Conservation (phyloP, 1,140 invertebrate species). For the Meloidogyne hapla region DNA sequence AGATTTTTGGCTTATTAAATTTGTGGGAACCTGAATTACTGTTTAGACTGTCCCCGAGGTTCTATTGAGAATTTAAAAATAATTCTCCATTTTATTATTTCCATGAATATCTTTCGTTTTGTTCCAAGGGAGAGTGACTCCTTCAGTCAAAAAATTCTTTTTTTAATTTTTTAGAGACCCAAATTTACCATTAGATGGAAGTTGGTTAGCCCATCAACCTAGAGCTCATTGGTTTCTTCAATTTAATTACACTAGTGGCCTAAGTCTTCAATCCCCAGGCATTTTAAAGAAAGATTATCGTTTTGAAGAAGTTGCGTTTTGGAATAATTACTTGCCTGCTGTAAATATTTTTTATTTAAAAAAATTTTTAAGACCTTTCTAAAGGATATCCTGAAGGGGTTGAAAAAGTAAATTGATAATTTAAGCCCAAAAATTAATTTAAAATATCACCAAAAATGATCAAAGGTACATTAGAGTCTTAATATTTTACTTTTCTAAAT, state of each 20-base stretch:
- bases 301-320: conserved; percentile 61
- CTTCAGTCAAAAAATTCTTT: not conserved
- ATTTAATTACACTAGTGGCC: conserved; percentile 52
- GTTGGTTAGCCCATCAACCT: conserved; percentile 56
- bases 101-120: too few species aligned
- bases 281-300: conserved; percentile 54
- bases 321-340: conserved; percentile 60
- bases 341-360: conserved; percentile 14
- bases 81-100: too few species aligned
- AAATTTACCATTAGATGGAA: conserved; percentile 51
- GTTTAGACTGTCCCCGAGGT: too few species aligned
- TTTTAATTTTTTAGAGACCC: conserved; percentile 46
- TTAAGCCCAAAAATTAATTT: too few species aligned
- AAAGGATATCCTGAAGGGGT: not conserved
- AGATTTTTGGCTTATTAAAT: too few species aligned
- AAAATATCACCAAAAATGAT: too few species aligned
- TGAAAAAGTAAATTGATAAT: too few species aligned
- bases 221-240: conserved; percentile 60
- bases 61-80: too few species aligned
- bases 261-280: conserved; percentile 35
- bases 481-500: too few species aligned
- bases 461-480: too few species aligned
- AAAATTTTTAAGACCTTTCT: not conserved
- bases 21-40: too few species aligned
- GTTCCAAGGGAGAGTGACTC: too few species aligned